Percentiles rank a stretch among this genome's conserved stretches.
These are phyloP conservation scores for Galbula dea DNA, from an alignment of 2,113 vertebrate genomes.

Conservation along the genomic window DNA sequence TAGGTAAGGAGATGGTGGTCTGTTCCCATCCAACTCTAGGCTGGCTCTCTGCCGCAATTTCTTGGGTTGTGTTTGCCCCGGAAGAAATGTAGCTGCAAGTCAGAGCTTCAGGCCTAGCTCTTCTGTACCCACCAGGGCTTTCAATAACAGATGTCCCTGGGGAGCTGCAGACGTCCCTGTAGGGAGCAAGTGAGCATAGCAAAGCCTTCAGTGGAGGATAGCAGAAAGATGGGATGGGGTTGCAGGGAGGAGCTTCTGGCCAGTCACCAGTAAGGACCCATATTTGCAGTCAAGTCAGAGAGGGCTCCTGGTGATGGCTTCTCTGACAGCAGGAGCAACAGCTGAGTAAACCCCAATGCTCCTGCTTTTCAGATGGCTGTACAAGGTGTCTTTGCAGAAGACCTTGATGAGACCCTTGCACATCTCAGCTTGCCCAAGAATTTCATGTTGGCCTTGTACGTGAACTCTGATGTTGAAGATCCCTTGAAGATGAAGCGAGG, in stretches of 20 bases:
- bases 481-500: not conserved
- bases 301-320: not conserved
- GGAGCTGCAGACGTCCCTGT: not conserved
- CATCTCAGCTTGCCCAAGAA: not conserved
- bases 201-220: not conserved
- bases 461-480: not conserved
- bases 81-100: not conserved
- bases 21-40: slow-evolving; percentile 56
- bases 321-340: not conserved
- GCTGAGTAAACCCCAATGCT: not conserved
- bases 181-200: not conserved
- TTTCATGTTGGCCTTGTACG: not conserved
- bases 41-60: slow-evolving; percentile 46
- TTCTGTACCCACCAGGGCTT: fast-evolving
- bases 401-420: fast-evolving
- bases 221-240: not conserved
- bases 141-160: fast-evolving
- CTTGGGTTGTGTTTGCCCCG: not conserved
- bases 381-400: not conserved
- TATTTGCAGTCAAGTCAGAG: not conserved
- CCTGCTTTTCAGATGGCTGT: not conserved
- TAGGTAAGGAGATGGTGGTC: slow-evolving; percentile 64
- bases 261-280: fast-evolving
- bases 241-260: not conserved
- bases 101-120: not conserved